Base-by-base conservation (phyloP, 2,888 invertebrate genomes). In the Drosophila recens region DNA sequence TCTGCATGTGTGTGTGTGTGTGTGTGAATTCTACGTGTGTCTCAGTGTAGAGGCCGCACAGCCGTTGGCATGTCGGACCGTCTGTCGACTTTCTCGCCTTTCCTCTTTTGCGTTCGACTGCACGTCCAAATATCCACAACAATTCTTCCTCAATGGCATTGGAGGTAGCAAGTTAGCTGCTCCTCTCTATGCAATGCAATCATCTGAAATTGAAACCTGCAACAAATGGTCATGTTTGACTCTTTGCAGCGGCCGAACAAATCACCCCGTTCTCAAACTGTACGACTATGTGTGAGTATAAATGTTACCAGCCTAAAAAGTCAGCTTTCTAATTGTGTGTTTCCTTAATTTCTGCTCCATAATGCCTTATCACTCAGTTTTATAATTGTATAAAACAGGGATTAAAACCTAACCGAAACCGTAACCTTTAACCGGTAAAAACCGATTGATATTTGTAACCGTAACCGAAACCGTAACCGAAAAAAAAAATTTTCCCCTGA, bases 171-270 rank as follows among this genome's bases (percentile, higher is more conserved):
- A 67, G 64, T 63, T 67, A 62, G 67, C 57, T 61, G 67, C 66
- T 56, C 38, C 46, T 59, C 57, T 67, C 68, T 54, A 51, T 69
- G 67, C 76, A 27, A 77, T 80, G 84, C 84, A 84, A 87, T 88
- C 83, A 86, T 78, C 86, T 80, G 88, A 84, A 84, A 84, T 84
- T 87, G 88, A 86, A 79, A 85, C 84, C 84, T 88, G 86, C 83
- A 85, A 78, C 88, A 87, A 84, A 84, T 84, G 83, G 88, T 72
- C 70, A 80, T 85, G 77, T 86, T 84, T 84, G 88, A 85, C 82
- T 84, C 85, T 78, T 72, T 82, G 70, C 72, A 79, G 61, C 70
- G 82, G 80, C 77, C 88, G 57, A 82, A 68, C 67, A 54, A 66
- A 73, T 65, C 48, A 72, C 33, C 53, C 34, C 45, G 8, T 17